Base-by-base conservation (phyloP, 2,888 invertebrate genomes). In the Pristionchus japonicus region DNA sequence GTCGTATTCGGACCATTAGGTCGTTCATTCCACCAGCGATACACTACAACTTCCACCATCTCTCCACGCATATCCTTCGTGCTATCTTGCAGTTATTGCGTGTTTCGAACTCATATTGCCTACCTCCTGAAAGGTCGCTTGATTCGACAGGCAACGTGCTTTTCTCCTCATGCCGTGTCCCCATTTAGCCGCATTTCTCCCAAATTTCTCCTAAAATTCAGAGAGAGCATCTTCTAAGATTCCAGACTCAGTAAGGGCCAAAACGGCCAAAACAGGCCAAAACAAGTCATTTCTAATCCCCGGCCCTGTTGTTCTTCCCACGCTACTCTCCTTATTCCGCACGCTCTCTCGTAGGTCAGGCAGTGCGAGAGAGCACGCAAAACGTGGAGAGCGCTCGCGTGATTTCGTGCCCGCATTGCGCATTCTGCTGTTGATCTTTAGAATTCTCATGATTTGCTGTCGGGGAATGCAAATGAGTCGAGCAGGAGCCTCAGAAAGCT, bases 261-360 rank as follows among this genome's bases (percentile, higher is more conserved):
- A 52, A 52, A 52, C 52, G 52, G 52, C 57, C 57, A 57, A 43
- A 57, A 57, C 57, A 4, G 17, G 64, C 31, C 64, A 64, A 74
- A 74, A 74, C 74, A 74, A 37, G 74, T 37, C 74, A 37, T 23
- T 20, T 4, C 74, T 74, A 67, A 67, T 27, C 64, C 74, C 37
- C 64, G 9, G 3, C 11, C 31, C 40, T 74, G 74, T 74, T 74
- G 74, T 74, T 74, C 74, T 74, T 74, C 74, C 74, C 74, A 74
- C 74, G 74, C 37, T 31, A 15, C 31, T 34, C 67, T 34, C 67
- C 34, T 27, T 9, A 31, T 34, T 57, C 7, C n/a, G 57, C 23
- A 23, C n/a, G 3, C 23, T 57, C n/a, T n/a, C n/a, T 57, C 23
- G 7, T n/a, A 0, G n/a, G 23, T n/a, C 57, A 57, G 57, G n/a